These are phyloP conservation scores for Trichechus manatus DNA, from an alignment of 2,113 vertebrate species.

Conservation along the genomic window DNA sequence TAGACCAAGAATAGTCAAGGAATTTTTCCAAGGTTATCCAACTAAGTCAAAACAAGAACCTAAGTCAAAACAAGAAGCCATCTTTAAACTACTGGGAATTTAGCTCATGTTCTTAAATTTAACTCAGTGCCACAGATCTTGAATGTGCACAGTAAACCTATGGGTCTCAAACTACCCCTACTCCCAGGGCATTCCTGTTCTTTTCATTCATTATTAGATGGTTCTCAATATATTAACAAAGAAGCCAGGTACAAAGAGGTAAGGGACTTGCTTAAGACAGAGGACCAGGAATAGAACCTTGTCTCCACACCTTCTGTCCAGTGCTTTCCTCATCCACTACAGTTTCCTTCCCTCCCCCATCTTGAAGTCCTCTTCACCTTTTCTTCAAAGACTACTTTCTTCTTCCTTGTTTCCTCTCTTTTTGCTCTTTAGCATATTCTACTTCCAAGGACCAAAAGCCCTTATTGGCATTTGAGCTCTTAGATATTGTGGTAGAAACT, in stretches of 20 bases:
- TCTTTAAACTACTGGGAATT: slow-evolving; percentile 47
- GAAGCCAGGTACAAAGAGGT: not conserved
- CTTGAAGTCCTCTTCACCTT: not conserved
- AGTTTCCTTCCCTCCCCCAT: not conserved
- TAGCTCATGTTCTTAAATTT: slow-evolving; percentile 21
- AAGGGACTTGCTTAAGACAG: not conserved
- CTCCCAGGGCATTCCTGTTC: not conserved
- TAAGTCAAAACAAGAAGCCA: not conserved
- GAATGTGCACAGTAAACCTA: not conserved
- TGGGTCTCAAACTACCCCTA: not conserved
- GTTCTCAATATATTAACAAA: not conserved
- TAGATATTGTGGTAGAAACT: not conserved
- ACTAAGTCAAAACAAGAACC: not conserved
- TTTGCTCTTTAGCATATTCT: not conserved
- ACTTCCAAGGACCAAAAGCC: not conserved
- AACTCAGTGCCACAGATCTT: not conserved
- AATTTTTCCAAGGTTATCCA: slow-evolving; percentile 8
- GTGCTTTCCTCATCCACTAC: not conserved
- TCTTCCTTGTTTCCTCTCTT: not conserved
- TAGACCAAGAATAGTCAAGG: not conserved
- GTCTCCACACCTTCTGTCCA: not conserved
- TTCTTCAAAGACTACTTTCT: not conserved
- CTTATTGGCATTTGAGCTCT: not conserved
- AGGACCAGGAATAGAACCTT: not conserved
- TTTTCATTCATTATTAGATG: not conserved